Base-by-base conservation (phyloP, 2,113 vertebrate species). In the Lepus europaeus region DNA sequence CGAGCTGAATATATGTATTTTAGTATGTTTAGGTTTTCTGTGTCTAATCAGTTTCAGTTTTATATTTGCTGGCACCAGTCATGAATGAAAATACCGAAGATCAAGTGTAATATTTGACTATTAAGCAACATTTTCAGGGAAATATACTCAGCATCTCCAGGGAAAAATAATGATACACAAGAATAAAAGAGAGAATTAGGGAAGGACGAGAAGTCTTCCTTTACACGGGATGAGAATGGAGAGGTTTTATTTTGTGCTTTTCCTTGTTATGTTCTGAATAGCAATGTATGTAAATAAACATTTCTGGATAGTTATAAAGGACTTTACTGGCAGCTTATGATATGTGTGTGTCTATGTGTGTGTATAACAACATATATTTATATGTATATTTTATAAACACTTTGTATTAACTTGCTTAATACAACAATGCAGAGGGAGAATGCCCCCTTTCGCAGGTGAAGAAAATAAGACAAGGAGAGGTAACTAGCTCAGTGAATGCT, bases 71-170 rank as follows among this genome's bases (percentile, higher is more conserved):
- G 73, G 22, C 5, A 31, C 49, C 64, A 33, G 33, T 53, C 45
- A 68, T 82, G 63, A 92, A 84, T 91, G 78, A 97, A 91, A 96
- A 70, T 88, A 94, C 63, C 36, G 27, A 89, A 69, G 74, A 72
- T 78, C 51, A 77, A 1, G 39, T 74, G 13, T 27, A 77, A 29
- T 72, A 80, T 83, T 5, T 74, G 63, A 31, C 39, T 70, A 39
- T 9, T 49, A 64, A 85, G n/a, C 20, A 95, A 51, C 36, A 45
- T 51, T 87, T 96, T 78, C 79, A 81, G 51, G 77, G 53, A 79
- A 96, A 93, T 59, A 85, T 31, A 84, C 19, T 90, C 31, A 83
- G 74, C 59, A 53, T 90, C 27, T 95, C 69, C 22, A 86, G n/a
- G 36, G 33, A 82, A 91, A 76, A 86, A 45, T 45, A 66, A 91